A percentile compares a stretch with the other conserved stretches of the same genome.
Conservation (phyloP, 2,113 vertebrate species). For the Petrocephalus microphthalmus region DNA sequence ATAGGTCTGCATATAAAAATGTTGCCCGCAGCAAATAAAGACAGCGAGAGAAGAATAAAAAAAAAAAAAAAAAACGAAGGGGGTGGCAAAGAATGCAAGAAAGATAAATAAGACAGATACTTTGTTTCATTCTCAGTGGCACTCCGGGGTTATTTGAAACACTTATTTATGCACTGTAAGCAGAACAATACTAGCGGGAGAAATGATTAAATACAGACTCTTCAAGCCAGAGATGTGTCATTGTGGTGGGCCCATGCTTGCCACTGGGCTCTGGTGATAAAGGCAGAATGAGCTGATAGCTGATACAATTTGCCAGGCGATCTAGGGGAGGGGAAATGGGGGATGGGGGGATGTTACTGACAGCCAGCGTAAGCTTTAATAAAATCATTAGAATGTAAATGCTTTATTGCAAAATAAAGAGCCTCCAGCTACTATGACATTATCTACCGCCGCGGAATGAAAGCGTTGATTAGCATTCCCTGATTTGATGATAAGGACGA, state of each 20-base stretch:
- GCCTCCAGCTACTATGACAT: constrained; percentile 95
- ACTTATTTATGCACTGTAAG: constrained; percentile 98
- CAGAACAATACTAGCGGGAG: constrained; percentile 91
- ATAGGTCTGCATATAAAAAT: constrained; percentile 76
- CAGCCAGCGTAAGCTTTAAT: constrained; percentile 95
- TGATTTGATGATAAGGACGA: constrained; percentile 96
- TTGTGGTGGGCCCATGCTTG: constrained; percentile 84
- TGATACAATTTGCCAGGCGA: constrained; percentile 91
- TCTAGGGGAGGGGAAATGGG: constrained; percentile 68
- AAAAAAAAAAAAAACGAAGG: constrained; percentile 39
- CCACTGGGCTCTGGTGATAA: constrained; percentile 96
- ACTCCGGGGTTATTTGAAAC: constrained; percentile 88
- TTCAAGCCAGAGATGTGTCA: constrained; percentile 86
- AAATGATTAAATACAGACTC: constrained; percentile 98
- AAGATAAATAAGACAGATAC: constrained; percentile 91
- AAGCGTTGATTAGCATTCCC: constrained; percentile 97
- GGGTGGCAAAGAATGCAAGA: constrained; percentile 70
- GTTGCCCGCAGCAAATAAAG: constrained; percentile 72
- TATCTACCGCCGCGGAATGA: constrained; percentile 83
- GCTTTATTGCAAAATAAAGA: constrained; percentile 99
- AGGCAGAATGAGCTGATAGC: constrained; percentile 98
- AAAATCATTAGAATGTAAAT: constrained; percentile 99
- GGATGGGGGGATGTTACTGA: constrained; percentile 66
- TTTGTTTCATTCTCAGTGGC: constrained; percentile 94
- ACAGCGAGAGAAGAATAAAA: constrained; percentile 51